Evolutionary conservation across 2,797 vertebrate species (phyloP).

Genomic region (Sebastes vulpes): DNA sequence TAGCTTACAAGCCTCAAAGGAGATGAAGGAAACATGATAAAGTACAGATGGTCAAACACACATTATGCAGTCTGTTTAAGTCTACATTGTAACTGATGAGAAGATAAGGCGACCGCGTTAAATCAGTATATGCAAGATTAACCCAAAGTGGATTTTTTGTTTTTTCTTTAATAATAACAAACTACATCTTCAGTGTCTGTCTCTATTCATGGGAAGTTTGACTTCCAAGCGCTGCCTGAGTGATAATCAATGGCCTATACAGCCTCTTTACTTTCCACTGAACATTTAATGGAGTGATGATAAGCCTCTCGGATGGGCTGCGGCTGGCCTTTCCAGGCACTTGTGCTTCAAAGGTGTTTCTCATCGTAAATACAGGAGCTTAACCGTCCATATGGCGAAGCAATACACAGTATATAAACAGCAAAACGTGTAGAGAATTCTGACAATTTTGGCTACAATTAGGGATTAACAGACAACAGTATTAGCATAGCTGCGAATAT

Average conservation of each 20-base stretch:
- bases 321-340: slow-evolving; percentile 57
- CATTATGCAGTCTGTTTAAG: not conserved
- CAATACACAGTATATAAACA: slow-evolving; percentile 1
- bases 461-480: not conserved
- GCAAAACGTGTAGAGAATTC: not conserved
- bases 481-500: not conserved
- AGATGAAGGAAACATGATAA: not conserved
- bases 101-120: not conserved
- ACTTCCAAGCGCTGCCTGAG: slow-evolving; percentile 61
- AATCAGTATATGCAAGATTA: not conserved
- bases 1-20: not conserved
- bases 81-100: not conserved
- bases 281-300: slow-evolving; percentile 76
- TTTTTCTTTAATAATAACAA: slow-evolving; percentile 30
- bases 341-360: slow-evolving; percentile 50
- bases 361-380: slow-evolving; percentile 37
- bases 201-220: slow-evolving; percentile 56
- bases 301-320: slow-evolving; percentile 61
- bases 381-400: not conserved
- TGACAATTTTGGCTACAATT: not conserved
- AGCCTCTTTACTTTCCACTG: slow-evolving; percentile 71
- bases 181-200: slow-evolving; percentile 16
- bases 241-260: slow-evolving; percentile 70
- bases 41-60: slow-evolving; percentile 9
- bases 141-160: not conserved